Percentiles rank a stretch among this genome's conserved stretches.
Evolutionary conservation across 2,113 vertebrate species (phyloP).

Genomic region (Chascanopsetta lugubris): DNA sequence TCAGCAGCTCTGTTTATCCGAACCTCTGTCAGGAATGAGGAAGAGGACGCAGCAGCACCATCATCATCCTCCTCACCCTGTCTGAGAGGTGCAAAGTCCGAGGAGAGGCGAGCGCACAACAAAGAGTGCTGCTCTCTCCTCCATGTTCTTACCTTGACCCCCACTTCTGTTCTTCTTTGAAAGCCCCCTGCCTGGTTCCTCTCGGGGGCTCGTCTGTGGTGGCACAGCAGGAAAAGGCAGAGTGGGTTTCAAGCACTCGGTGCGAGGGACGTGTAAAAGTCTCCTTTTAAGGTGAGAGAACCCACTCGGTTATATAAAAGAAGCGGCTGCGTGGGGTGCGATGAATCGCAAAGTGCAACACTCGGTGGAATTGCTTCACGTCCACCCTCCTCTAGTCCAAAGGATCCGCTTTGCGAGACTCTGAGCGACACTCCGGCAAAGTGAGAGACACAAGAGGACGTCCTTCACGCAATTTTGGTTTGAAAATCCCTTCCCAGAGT

Average conservation of each 20-base stretch:
- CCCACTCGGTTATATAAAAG: slow-evolving; percentile 75
- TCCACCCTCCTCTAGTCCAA: slow-evolving; percentile 46
- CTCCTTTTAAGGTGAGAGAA: slow-evolving; percentile 86
- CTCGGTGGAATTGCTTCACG: slow-evolving; percentile 53
- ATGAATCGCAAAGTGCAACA: slow-evolving; percentile 52
- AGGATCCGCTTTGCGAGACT: slow-evolving; percentile 29
- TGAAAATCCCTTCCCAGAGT: slow-evolving; percentile 54
- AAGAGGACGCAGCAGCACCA: slow-evolving; percentile 34
- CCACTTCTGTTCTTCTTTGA: slow-evolving; percentile 12
- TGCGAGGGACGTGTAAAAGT: slow-evolving; percentile 69
- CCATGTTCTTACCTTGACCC: slow-evolving; percentile 50
- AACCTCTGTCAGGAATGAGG: slow-evolving; percentile 59
- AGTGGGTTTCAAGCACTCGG: slow-evolving; percentile 60
- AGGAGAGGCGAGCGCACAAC: slow-evolving; percentile 40
- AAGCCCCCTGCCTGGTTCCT: slow-evolving; percentile 54
- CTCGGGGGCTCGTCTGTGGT: slow-evolving; percentile 31
- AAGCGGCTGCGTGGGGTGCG: slow-evolving; percentile 63
- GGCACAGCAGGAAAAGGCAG: slow-evolving; percentile 73
- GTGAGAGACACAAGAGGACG: slow-evolving; percentile 7
- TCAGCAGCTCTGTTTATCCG: slow-evolving; percentile 70
- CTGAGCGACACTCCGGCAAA: slow-evolving; percentile 8
- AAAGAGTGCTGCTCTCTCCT: slow-evolving; percentile 30
- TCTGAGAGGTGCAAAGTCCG: slow-evolving; percentile 60
- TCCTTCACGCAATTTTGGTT: too few species aligned
- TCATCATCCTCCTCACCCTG: slow-evolving; percentile 43